Base-by-base conservation (phyloP, 2,888 invertebrate species). In the Phyllotreta cruciferae region DNA sequence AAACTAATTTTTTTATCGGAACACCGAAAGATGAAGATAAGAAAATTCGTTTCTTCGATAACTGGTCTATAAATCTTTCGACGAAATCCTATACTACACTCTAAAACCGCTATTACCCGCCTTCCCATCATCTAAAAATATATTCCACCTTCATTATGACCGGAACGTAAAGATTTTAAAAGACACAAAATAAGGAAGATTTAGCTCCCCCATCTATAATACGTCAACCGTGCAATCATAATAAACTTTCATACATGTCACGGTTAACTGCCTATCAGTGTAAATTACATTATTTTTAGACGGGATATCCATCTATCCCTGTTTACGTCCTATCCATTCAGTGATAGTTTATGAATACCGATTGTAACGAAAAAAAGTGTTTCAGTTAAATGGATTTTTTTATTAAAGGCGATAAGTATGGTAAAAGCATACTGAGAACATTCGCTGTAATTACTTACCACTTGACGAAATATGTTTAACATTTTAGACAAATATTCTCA, bases 201-300 rank as follows among this genome's bases (percentile, higher is more conserved):
- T 60, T 47, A n/a, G 50, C 11, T 13, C 42, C 58, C 58, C 58
- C 24, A 42, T 60, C 42, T 36, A 42, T 60, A 60, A 60, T 60
- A 52, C 52, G 36, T 60, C 58, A 60, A 37, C 58, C 36, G 13
- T 52, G 52, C 58, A 60, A 60, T 60, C 52, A 60, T 60, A 60
- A 60, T 60, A 60, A 49, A 60, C 52, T 41, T 52, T 37, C 58
- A 52, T 44, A 60, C 34, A 13, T 52, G 52, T 60, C 58, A 60
- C 5, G 35, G 11, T 11, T 60, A 42, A 52, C 42, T 44, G 47
- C 42, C 58, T 52, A 44, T 52, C 52, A 60, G 58, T 60, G 24
- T 60, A 60, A 47, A 60, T 52, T 60, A 50, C 34, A 58, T 39
- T 58, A 60, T 60, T 60, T 60, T 60, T 60, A 60, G 50, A 52